Evolutionary conservation across 2,113 vertebrate genomes (phyloP), one percentile per base, ranked within the genome.

Genomic region (Lamprotornis superbus): DNA sequence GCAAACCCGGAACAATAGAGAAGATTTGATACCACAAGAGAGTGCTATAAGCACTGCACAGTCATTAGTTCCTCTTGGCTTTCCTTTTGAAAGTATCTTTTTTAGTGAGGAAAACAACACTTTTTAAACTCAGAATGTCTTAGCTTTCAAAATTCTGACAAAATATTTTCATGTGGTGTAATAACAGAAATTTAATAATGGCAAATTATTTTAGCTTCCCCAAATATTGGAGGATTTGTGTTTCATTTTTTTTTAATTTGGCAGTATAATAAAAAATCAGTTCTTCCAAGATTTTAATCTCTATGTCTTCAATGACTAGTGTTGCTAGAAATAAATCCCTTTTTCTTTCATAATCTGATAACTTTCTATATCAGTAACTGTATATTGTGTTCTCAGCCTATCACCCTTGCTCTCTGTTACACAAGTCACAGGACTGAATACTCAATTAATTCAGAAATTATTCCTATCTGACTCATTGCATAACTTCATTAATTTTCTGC

Each of bases 401-500:
- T 67, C 39, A 84, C 7, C 16, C 42, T 71, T 3, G 3, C 11
- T 95, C n/a, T 92, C 50, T 93, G 35, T 50, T 90, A 52, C 44
- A 49, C 57, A 88, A 76, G 57, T 35, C 87, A 88, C 35, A 74
- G 57, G 40, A 87, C 81, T 79, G 46, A 81, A 35, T 95, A 91
- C 33, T 83, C 93, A 92, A 84, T 94, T 91, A 94, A 83, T 95
- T 90, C 18, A 93, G 83, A 95, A 95, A 82, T 94, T 94, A 80
- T 83, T 95, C 73, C 69, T 89, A 77, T 94, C 87, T 93, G 71
- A 82, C 35, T 94, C 10, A 82, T 95, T 93, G 89, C 9, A 87
- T 94, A 92, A 91, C 33, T 87, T 86, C 75, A 95, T 96, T 94
- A 96, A 89, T 95, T 95, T 93, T 97, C 39, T 69, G 65, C 35